Evolutionary conservation across 2,113 vertebrate genomes (phyloP).

Genomic region (Sander lucioperca): DNA sequence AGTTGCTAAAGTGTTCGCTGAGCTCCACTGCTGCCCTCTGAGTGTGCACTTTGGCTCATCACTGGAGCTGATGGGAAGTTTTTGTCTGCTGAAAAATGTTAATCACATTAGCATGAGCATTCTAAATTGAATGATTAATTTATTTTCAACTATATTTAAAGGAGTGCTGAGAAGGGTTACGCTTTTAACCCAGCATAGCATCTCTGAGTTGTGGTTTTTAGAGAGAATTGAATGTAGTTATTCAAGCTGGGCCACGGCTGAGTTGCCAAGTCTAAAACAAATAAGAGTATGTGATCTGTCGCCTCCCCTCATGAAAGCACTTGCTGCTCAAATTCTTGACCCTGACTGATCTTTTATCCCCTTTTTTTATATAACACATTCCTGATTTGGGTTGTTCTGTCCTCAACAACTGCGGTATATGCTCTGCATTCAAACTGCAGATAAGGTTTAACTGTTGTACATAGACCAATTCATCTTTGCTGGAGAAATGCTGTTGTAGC

Average conservation of each 20-base stretch:
- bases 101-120: not conserved
- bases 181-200: conserved; percentile 31
- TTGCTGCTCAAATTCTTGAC: conserved; percentile 68
- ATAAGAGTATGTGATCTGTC: conserved; percentile 66
- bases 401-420: not conserved
- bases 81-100: not conserved
- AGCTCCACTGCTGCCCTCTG: conserved; percentile 12
- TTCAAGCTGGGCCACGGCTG: conserved; percentile 30
- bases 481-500: not conserved
- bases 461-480: conserved; percentile 4
- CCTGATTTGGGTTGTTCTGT: conserved; percentile 58
- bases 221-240: conserved; percentile 47
- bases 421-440: conserved; percentile 13
- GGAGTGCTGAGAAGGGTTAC: conserved; percentile 22
- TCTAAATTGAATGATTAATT: not conserved
- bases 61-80: too few relatives aligned
- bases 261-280: conserved; percentile 67
- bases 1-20: not conserved
- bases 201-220: conserved; percentile 38
- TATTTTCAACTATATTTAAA: conserved; percentile 27
- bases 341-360: conserved; percentile 56
- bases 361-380: conserved; percentile 60
- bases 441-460: not conserved
- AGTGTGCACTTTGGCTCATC: not conserved
- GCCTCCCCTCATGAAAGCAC: conserved; percentile 59